Percentiles rank a stretch among this genome's conserved stretches.
These are phyloP conservation scores for Pempheris klunzingeri DNA, from an alignment of 2,797 vertebrate species.

Conservation along the genomic window DNA sequence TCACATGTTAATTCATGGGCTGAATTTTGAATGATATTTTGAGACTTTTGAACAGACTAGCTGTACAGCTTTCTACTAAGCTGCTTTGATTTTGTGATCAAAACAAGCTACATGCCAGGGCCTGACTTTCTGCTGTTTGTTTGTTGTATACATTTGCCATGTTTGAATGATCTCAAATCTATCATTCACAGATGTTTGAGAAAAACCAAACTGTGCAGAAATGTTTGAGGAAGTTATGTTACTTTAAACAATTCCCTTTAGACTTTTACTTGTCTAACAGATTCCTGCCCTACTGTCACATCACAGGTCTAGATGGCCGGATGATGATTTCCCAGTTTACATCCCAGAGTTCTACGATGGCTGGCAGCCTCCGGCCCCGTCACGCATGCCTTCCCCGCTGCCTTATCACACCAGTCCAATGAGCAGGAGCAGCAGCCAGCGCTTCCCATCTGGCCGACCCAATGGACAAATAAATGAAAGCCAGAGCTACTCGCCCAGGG, in stretches of 20 bases:
- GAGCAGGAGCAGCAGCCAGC: conserved; percentile 70
- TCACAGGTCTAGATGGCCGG: conserved; percentile 83
- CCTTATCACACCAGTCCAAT: not conserved
- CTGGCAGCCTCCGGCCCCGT: conserved; percentile 78
- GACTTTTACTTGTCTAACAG: not conserved
- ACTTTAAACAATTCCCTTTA: not conserved
- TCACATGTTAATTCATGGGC: not conserved
- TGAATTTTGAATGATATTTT: not conserved
- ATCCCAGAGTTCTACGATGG: conserved; percentile 86
- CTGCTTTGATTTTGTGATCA: not conserved
- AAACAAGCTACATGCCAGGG: not conserved
- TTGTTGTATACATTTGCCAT: not conserved
- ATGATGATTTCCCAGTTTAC: conserved; percentile 80
- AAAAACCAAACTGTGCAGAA: not conserved
- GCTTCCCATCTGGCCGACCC: not conserved
- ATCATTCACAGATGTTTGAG: not conserved
- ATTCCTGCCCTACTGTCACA: conserved; percentile 8
- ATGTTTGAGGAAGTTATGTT: not conserved
- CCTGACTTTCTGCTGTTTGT: not conserved
- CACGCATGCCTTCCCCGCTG: not conserved
- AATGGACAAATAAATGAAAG: conserved; percentile 31
- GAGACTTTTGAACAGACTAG: not conserved
- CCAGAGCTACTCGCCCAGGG: not conserved
- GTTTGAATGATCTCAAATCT: not conserved
- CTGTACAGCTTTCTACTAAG: not conserved